Evolutionary conservation across 2,797 vertebrate genomes (phyloP).

Genomic region (Heterohyrax brucei): DNA sequence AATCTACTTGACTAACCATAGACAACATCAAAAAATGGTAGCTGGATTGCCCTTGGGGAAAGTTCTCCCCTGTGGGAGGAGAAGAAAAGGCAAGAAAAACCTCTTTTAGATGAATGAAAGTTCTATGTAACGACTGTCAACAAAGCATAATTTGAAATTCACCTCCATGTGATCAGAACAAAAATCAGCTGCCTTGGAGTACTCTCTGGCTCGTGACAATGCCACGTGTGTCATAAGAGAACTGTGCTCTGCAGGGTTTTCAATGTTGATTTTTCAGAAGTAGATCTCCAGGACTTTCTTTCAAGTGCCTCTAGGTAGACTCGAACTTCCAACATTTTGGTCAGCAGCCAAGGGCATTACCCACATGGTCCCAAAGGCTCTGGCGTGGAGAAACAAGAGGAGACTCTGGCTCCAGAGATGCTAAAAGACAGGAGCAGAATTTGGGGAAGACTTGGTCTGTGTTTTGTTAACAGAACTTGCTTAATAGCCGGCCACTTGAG

Average conservation of each 20-base stretch:
- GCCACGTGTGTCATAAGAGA: neutral
- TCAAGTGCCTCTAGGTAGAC: neutral
- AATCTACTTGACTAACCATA: neutral
- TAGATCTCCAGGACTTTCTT: neutral
- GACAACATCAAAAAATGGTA: neutral
- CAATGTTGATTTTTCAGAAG: neutral
- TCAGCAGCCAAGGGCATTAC: neutral
- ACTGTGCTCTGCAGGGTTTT: neutral
- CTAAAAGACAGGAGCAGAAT: slow-evolving; percentile 56
- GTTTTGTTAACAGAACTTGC: slow-evolving; percentile 82
- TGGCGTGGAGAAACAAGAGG: neutral
- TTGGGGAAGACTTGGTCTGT: slow-evolving; percentile 66
- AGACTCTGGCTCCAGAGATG: neutral
- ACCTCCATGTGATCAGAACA: neutral
- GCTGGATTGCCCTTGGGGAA: neutral
- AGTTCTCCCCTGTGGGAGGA: neutral
- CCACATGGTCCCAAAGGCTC: neutral
- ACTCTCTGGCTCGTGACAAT: neutral
- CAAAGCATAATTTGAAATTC: slow-evolving; percentile 68
- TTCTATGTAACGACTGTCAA: neutral
- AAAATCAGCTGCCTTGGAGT: neutral
- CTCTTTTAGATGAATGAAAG: slow-evolving; percentile 1
- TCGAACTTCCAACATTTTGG: neutral
- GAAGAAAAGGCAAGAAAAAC: neutral
- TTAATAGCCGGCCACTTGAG: slow-evolving; percentile 69